Conservation (phyloP, 2,888 invertebrate species). For the Rapana venosa region DNA sequence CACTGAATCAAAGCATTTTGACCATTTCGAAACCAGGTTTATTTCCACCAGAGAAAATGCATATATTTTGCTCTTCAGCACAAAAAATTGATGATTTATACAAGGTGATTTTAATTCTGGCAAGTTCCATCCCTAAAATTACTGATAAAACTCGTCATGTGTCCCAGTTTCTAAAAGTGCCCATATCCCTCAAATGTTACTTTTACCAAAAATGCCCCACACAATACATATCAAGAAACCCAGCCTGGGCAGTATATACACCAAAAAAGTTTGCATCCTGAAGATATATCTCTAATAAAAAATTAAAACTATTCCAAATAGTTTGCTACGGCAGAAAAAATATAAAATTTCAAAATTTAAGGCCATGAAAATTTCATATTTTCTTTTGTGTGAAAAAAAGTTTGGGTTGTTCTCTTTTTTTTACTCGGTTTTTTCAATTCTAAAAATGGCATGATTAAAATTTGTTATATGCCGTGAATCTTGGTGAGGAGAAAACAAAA, state of each 20-base stretch:
- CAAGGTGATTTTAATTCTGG: background rate
- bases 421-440: background rate
- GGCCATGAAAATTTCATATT: background rate
- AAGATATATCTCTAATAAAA: background rate
- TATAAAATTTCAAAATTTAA: background rate
- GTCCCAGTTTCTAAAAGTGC: background rate
- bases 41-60: conserved; percentile 18
- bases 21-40: conserved; percentile 8
- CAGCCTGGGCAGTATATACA: background rate
- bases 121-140: conserved; percentile 7
- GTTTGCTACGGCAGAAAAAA: conserved; percentile 15
- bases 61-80: conserved; percentile 8
- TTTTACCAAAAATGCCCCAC: background rate
- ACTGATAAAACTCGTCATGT: background rate
- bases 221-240: background rate
- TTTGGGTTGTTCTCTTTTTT: background rate
- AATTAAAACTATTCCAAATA: background rate
- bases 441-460: background rate
- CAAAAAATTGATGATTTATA: background rate
- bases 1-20: background rate
- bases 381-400: background rate
- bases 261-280: background rate
- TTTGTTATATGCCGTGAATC: background rate
- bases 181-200: background rate
- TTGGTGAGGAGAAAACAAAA: background rate